These are phyloP conservation scores for Pycnonotus jocosus DNA, from an alignment of 2,113 vertebrate species.

Conservation along the genomic window DNA sequence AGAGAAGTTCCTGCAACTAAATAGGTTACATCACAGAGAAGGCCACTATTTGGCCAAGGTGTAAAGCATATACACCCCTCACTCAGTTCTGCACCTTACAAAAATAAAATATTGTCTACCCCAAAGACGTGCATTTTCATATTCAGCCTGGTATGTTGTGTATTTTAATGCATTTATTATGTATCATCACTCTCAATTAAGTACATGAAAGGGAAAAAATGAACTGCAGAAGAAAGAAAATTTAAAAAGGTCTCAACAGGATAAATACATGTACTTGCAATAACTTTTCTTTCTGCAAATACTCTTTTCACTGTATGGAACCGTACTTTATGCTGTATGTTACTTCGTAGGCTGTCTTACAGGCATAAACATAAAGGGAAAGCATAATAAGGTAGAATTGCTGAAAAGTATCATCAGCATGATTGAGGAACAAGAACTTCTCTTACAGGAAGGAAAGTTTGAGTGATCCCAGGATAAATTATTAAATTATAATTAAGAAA, in stretches of 20 bases:
- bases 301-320: not conserved
- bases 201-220: not conserved
- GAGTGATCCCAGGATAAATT: not conserved
- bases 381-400: not conserved
- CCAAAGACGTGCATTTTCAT: not conserved
- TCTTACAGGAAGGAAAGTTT: not conserved
- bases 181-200: not conserved
- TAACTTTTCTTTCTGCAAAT: slow-evolving; percentile 5
- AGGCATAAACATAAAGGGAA: not conserved
- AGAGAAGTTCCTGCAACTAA: slow-evolving; percentile 74
- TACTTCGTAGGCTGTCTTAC: not conserved
- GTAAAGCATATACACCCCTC: slow-evolving; percentile 59
- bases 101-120: slow-evolving; percentile 47
- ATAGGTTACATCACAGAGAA: slow-evolving; percentile 75
- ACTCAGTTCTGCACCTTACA: slow-evolving; percentile 38
- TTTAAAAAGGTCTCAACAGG: not conserved
- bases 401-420: not conserved
- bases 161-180: not conserved
- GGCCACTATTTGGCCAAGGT: slow-evolving; percentile 71
- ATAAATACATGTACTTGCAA: not conserved
- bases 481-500: not conserved
- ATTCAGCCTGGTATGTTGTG: not conserved
- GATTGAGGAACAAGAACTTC: not conserved
- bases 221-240: not conserved
- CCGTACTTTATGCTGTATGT: not conserved